Evolutionary conservation across 2,888 invertebrate species (phyloP).

Genomic region (Bombylius discolor): DNA sequence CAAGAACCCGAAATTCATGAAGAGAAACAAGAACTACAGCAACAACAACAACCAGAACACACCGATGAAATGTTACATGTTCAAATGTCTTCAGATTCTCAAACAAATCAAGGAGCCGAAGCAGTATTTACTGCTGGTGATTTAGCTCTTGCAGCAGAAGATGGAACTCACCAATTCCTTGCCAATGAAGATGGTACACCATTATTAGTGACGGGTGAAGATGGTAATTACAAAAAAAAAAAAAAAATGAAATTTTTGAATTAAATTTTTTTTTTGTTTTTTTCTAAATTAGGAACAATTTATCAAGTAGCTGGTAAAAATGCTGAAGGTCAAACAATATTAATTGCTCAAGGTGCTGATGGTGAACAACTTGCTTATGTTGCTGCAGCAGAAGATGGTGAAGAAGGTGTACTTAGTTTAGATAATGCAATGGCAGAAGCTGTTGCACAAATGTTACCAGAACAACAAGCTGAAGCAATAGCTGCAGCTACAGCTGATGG

Average conservation of each 20-base stretch:
- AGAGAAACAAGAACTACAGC: conserved; percentile 19
- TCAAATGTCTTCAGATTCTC: neutral
- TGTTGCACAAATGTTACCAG: conserved; percentile 29
- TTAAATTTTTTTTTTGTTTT: neutral
- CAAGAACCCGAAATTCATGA: conserved; percentile 29
- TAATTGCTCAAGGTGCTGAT: conserved; percentile 60
- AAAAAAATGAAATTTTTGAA: no score
- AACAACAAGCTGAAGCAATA: conserved; percentile 24
- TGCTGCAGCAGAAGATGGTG: conserved; percentile 46
- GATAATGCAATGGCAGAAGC: conserved; percentile 36
- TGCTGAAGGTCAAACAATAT: conserved; percentile 60
- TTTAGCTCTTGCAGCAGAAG: conserved; percentile 29
- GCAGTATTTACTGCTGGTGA: conserved; percentile 9
- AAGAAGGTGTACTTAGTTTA: conserved; percentile 40
- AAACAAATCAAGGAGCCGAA: neutral
- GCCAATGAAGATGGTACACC: conserved; percentile 50
- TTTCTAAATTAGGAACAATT: conserved; percentile 22
- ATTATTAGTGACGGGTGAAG: conserved; percentile 68
- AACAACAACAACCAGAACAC: conserved; percentile 20
- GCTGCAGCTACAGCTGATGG: conserved; percentile 23
- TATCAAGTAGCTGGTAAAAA: conserved; percentile 63
- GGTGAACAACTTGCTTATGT: conserved; percentile 60
- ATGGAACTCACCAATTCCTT: conserved; percentile 41
- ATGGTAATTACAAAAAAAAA: conserved; percentile 52
- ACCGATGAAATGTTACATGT: neutral